These are phyloP conservation scores for Dryoscopus gambensis DNA, from an alignment of 2,113 vertebrate genomes.

Conservation along the genomic window DNA sequence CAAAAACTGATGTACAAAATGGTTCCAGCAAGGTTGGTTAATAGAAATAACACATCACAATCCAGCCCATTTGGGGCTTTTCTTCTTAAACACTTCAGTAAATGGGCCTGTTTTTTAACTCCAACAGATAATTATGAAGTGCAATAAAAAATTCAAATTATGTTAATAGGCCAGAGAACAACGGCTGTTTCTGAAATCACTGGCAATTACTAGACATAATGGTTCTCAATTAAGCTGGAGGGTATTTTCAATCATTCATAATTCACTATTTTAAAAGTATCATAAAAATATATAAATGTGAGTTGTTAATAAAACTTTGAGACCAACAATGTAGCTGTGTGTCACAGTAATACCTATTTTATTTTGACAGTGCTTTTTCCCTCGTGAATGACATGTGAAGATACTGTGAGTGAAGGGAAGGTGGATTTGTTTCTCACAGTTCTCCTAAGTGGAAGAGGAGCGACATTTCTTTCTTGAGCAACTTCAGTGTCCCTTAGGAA, in stretches of 20 bases:
- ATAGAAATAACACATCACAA: conserved; percentile 33
- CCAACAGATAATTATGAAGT: conserved; percentile 76
- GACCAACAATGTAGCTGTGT: conserved; percentile 32
- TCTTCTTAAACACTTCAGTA: conserved; percentile 68
- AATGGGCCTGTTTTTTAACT: conserved; percentile 75
- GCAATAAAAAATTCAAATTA: conserved; percentile 98
- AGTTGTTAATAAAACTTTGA: conserved; percentile 75
- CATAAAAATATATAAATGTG: conserved; percentile 72
- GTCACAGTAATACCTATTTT: not conserved
- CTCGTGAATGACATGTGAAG: not conserved
- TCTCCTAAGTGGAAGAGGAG: not conserved
- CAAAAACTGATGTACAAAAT: not conserved
- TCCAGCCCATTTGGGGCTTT: conserved; percentile 53
- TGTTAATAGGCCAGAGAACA: conserved; percentile 94
- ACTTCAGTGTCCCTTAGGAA: conserved; percentile 40
- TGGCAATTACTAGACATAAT: conserved; percentile 97
- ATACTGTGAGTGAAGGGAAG: conserved; percentile 37
- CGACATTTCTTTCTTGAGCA: not conserved
- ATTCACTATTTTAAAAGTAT: conserved; percentile 78
- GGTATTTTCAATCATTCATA: conserved; percentile 83
- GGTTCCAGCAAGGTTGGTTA: not conserved
- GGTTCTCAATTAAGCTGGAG: conserved; percentile 95
- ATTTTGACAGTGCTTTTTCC: not conserved
- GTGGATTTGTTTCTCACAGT: not conserved
- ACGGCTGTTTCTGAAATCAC: conserved; percentile 91